phyloP scores from a whole-genome alignment of 2,797 vertebrate genomes.

The Myotis vivesi region DNA sequence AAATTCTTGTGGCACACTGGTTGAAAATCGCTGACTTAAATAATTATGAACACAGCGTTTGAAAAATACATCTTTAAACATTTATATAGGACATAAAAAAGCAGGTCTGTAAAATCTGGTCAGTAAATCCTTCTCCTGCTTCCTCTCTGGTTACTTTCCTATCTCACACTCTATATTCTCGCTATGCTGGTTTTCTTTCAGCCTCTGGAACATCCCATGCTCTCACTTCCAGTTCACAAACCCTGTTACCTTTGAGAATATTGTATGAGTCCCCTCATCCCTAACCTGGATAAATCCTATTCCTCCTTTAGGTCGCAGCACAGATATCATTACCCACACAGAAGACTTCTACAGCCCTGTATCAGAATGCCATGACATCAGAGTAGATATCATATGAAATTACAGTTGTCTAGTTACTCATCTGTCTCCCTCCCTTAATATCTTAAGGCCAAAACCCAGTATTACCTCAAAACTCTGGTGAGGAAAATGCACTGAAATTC shows the following conservation, averaged over 20 bases:
- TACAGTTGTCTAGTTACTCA: not conserved
- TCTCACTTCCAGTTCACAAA: not conserved
- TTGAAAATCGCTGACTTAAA: too few relatives aligned
- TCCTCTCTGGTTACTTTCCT: not conserved
- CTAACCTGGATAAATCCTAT: not conserved
- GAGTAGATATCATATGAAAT: not conserved
- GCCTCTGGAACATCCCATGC: not conserved
- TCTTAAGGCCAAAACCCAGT: not conserved
- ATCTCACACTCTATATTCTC: not conserved
- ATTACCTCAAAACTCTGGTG: not conserved
- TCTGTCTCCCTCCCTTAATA: not conserved
- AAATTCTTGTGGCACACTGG: too few relatives aligned
- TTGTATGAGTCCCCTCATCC: not conserved
- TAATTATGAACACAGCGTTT: not conserved
- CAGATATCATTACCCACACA: not conserved
- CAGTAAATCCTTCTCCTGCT: not conserved
- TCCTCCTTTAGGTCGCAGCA: not conserved
- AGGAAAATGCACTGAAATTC: not conserved
- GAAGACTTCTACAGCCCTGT: not conserved
- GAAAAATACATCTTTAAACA: slow-evolving; percentile 14
- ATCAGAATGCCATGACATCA: not conserved
- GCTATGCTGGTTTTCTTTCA: not conserved
- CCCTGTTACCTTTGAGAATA: not conserved
- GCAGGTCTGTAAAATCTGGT: not conserved
- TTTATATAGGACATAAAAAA: not conserved